These are phyloP conservation scores for Leptodirus hochenwartii DNA, from an alignment of 2,888 invertebrate genomes.

Conservation along the genomic window DNA sequence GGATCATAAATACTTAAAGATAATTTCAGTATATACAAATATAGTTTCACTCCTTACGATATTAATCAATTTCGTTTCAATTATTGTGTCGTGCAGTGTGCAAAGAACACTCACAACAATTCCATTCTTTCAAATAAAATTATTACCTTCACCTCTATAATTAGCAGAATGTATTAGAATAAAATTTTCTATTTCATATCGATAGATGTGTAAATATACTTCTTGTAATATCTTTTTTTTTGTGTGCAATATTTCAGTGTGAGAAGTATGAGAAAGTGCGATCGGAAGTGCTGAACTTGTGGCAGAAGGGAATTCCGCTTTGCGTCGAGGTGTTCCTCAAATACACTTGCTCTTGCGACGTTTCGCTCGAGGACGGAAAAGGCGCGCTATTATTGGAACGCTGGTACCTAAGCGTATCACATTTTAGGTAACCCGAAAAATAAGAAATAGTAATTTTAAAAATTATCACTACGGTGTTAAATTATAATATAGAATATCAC, in stretches of 20 bases:
- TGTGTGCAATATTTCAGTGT: conserved; percentile 28
- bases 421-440: conserved; percentile 43
- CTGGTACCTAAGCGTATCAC: conserved; percentile 56
- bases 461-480: too few species aligned
- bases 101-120: too few species aligned
- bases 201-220: neutral
- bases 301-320: conserved; percentile 52
- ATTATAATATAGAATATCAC: too few species aligned
- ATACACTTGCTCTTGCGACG: conserved; percentile 44
- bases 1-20: too few species aligned
- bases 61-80: too few species aligned
- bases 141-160: too few species aligned
- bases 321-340: conserved; percentile 68
- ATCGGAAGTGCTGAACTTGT: conserved; percentile 40
- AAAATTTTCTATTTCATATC: conserved; percentile 2
- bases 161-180: too few species aligned
- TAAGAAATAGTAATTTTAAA: conserved; percentile 13
- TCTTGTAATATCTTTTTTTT: conserved; percentile 4
- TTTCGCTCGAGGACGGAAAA: conserved; percentile 1
- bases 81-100: too few species aligned
- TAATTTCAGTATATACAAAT: too few species aligned
- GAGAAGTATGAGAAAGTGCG: conserved; percentile 32
- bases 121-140: too few species aligned
- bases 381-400: conserved; percentile 49
- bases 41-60: too few species aligned